Conservation (phyloP, 2,888 invertebrate genomes). For the Hoplodrina ambigua region DNA sequence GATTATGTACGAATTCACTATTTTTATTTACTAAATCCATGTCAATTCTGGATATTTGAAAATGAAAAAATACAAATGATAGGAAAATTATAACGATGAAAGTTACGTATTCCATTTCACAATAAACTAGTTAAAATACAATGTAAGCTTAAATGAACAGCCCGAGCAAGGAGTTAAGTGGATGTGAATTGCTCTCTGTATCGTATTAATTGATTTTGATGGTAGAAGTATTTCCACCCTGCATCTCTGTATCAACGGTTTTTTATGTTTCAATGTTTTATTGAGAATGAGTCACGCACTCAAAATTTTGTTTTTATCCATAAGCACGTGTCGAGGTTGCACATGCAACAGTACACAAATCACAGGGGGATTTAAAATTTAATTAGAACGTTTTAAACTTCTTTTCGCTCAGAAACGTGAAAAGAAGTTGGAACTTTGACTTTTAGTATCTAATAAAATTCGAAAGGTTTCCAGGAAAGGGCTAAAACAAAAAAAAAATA, state of each 20-base stretch:
- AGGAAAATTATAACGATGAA: neutral
- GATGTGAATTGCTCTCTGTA: slow-evolving; percentile 25
- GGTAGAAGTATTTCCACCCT: slow-evolving; percentile 16
- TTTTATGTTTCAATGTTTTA: neutral
- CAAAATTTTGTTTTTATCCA: too few species aligned
- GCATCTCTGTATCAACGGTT: neutral
- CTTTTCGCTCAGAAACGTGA: too few species aligned
- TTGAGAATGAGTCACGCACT: neutral
- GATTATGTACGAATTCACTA: slow-evolving; percentile 21
- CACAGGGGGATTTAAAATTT: too few species aligned
- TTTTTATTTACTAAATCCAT: neutral
- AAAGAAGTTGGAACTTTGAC: too few species aligned
- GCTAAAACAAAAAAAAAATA: too few species aligned
- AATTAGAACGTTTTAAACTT: too few species aligned
- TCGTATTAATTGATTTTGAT: slow-evolving; percentile 30
- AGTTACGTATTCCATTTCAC: neutral
- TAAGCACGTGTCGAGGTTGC: too few species aligned
- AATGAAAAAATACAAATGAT: too few species aligned
- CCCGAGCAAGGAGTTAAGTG: slow-evolving; percentile 5
- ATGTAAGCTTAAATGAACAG: slow-evolving; percentile 5
- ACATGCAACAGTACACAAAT: too few species aligned
- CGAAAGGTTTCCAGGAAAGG: too few species aligned
- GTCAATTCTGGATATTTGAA: neutral
- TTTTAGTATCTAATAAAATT: too few species aligned
- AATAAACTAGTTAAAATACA: slow-evolving; percentile 18